phyloP scores from a whole-genome alignment of 2,113 vertebrate genomes.

The Zapornia atra region DNA sequence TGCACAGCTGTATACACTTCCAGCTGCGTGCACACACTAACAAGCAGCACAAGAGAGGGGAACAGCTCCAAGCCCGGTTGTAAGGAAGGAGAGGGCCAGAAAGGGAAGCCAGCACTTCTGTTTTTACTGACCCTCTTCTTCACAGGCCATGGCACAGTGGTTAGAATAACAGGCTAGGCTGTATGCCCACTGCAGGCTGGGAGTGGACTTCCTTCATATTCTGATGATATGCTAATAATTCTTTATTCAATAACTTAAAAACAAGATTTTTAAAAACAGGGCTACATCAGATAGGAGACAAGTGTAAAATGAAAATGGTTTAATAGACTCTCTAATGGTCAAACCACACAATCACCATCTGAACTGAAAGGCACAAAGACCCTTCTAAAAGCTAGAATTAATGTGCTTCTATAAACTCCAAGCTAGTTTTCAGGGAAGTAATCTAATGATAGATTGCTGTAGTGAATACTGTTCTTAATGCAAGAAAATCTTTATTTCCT shows the following conservation, averaged over 20 bases:
- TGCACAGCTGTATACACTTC: not conserved
- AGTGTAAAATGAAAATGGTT: not conserved
- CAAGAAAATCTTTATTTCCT: not conserved
- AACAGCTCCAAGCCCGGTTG: not conserved
- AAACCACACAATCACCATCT: not conserved
- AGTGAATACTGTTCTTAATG: not conserved
- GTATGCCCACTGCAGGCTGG: not conserved
- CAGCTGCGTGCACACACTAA: not conserved
- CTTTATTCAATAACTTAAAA: not conserved
- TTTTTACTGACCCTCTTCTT: not conserved
- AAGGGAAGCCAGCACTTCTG: not conserved
- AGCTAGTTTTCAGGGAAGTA: not conserved
- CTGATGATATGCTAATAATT: not conserved
- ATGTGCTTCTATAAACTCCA: not conserved
- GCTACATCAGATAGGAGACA: not conserved
- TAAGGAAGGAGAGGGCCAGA: not conserved
- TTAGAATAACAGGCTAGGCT: not conserved
- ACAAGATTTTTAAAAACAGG: not conserved
- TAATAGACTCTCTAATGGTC: not conserved
- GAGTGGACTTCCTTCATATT: not conserved
- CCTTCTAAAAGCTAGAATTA: not conserved
- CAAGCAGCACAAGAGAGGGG: not conserved
- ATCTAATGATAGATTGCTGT: not conserved
- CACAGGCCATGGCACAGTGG: not conserved
- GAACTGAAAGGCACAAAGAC: not conserved